Evolutionary conservation across 2,888 invertebrate genomes (phyloP), one percentile per base, ranked within the genome.

Genomic region (Eupeodes latifasciatus): DNA sequence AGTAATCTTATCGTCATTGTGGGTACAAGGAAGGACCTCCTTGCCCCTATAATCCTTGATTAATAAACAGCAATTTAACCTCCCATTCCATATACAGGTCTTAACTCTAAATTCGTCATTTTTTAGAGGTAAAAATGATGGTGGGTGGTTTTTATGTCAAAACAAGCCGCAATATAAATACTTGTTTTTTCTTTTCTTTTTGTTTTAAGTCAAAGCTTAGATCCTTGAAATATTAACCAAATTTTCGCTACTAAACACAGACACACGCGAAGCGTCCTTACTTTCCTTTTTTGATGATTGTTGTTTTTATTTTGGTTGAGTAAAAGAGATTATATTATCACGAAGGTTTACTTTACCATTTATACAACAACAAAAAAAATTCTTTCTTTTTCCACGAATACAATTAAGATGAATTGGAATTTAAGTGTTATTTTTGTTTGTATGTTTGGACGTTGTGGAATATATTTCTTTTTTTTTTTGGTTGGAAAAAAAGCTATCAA

Each of bases 381-480:
- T 5, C 40, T 9, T 14, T 5, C 34, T 66, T 34, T 9, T 10
- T 51, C 34, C 6, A 47, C 16, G 34, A 67, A 67, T 34, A 51
- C 49, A 51, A 51, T 67, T 67, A 67, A 67, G 67, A 67, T 67
- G 67, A 67, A 67, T 67, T 67, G 47, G 47, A 67, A 67, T 67
- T 67, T 67, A 67, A 67, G 51, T 51, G 67, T 67, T 34, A 34
- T 67, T 34, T 47, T 27, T 34, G 57, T 14, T 27, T 36, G 27
- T 10, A 49, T 27, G 10, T 44, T 44, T 44, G 19, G 12, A 16
- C 19, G 2, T 36, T 27, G 27, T 27, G 27, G 27, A 27, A 40
- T 7, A n/a, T 53, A 12, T 6, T 27, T 19, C 19, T 19, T 19
- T 19, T 19, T n/a, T 9, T 36, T n/a, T 9, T 36, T 36, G n/a